A percentile compares a stretch with the other conserved stretches of the same genome.
These are phyloP conservation scores for Rhaphigaster nebulosa DNA, from an alignment of 2,888 invertebrate species.

Conservation along the genomic window DNA sequence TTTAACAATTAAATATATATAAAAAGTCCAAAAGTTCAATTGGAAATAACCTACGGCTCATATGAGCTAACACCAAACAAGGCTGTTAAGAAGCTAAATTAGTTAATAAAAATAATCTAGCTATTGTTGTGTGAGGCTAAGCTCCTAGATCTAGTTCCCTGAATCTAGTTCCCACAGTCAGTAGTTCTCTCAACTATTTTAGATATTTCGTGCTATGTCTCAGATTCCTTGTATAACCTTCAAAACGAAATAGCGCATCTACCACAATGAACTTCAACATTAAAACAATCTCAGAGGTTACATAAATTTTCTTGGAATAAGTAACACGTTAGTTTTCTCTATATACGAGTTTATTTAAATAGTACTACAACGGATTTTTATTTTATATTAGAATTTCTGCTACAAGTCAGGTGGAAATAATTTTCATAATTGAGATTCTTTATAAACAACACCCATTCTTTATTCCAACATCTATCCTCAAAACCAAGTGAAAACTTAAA, in stretches of 20 bases:
- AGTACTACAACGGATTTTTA: too few species aligned
- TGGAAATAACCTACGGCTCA: too few species aligned
- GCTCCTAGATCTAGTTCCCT: neutral
- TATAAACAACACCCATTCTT: too few species aligned
- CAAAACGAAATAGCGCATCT: neutral
- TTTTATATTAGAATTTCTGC: too few species aligned
- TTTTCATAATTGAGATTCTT: too few species aligned
- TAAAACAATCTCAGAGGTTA: neutral
- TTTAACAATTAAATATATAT: neutral
- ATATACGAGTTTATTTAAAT: too few species aligned
- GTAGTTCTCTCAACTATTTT: neutral
- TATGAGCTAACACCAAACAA: too few species aligned
- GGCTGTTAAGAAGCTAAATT: too few species aligned
- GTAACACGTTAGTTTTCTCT: neutral
- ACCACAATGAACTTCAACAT: neutral
- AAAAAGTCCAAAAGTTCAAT: too few species aligned
- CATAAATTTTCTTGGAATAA: neutral
- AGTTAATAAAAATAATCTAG: neutral
- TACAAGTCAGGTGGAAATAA: too few species aligned
- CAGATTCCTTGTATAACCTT: neutral
- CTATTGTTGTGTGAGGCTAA: neutral
- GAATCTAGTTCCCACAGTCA: neutral
- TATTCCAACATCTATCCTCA: too few species aligned
- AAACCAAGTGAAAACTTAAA: too few species aligned
- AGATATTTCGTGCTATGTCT: neutral